Evolutionary conservation across 2,888 invertebrate species (phyloP).

Genomic region (Formica aserva): DNA sequence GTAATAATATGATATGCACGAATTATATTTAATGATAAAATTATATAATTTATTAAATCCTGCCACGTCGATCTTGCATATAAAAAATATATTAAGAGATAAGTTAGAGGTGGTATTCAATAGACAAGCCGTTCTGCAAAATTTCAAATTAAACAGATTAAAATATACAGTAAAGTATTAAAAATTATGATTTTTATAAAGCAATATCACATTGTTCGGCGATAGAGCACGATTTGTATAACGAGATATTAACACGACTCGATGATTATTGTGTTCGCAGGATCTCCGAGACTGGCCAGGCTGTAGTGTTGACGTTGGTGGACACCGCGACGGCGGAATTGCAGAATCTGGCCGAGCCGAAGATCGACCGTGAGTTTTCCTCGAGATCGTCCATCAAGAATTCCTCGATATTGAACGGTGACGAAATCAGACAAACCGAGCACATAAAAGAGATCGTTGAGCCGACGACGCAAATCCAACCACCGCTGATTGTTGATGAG

Average conservation of each 20-base stretch:
- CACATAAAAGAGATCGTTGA: slow-evolving; percentile 72
- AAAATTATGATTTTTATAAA: neutral
- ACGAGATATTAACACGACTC: neutral
- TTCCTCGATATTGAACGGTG: slow-evolving; percentile 47
- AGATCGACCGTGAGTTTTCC: slow-evolving; percentile 86
- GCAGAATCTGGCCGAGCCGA: slow-evolving; percentile 87
- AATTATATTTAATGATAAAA: neutral
- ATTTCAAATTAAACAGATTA: neutral
- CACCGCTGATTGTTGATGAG: slow-evolving; percentile 60
- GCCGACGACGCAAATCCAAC: slow-evolving; percentile 74
- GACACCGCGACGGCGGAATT: slow-evolving; percentile 89
- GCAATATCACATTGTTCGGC: neutral
- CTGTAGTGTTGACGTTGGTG: slow-evolving; percentile 88
- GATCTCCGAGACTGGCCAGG: slow-evolving; percentile 89
- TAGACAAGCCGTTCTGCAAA: neutral
- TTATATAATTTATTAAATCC: neutral
- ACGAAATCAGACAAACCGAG: slow-evolving; percentile 25
- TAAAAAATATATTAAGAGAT: neutral
- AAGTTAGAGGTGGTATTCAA: neutral
- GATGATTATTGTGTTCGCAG: slow-evolving; percentile 83
- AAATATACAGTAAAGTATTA: neutral
- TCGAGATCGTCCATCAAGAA: slow-evolving; percentile 77
- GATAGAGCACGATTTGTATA: neutral
- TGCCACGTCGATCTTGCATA: neutral
- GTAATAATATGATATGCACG: neutral